These are phyloP conservation scores for Pteria penguin DNA, from an alignment of 2,888 invertebrate species.

Conservation along the genomic window DNA sequence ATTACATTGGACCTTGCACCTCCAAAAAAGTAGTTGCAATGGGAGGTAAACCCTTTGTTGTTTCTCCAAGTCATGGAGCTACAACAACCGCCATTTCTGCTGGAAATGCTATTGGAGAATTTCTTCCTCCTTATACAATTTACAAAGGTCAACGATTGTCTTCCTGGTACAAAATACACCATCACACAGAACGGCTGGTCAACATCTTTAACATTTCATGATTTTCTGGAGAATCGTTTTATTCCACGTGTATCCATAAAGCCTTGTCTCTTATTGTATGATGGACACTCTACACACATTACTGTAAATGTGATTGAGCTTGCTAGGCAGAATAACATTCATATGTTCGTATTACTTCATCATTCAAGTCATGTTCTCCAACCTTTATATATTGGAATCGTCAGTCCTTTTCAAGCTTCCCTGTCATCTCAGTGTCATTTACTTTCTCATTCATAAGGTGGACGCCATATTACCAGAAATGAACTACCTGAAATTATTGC, in stretches of 20 bases:
- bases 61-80: not conserved
- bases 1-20: not conserved
- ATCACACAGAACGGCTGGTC: no score
- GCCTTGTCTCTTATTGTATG: no score
- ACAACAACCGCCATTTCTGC: not conserved
- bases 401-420: not conserved
- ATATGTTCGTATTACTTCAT: no score
- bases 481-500: not conserved
- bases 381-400: no score
- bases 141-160: not conserved
- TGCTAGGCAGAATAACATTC: no score
- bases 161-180: not conserved
- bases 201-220: no score
- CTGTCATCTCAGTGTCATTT: not conserved
- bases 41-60: not conserved
- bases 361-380: no score
- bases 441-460: not conserved
- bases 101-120: not conserved
- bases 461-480: not conserved
- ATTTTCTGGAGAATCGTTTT: no score
- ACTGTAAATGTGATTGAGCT: no score
- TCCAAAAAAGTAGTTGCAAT: slow-evolving; percentile 1
- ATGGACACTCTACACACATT: no score
- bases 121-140: not conserved
- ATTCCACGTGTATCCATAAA: not conserved